A percentile compares a stretch with the other conserved stretches of the same genome.
These are phyloP conservation scores for Ceyx cyanopectus DNA, from an alignment of 2,113 vertebrate species.

Conservation along the genomic window DNA sequence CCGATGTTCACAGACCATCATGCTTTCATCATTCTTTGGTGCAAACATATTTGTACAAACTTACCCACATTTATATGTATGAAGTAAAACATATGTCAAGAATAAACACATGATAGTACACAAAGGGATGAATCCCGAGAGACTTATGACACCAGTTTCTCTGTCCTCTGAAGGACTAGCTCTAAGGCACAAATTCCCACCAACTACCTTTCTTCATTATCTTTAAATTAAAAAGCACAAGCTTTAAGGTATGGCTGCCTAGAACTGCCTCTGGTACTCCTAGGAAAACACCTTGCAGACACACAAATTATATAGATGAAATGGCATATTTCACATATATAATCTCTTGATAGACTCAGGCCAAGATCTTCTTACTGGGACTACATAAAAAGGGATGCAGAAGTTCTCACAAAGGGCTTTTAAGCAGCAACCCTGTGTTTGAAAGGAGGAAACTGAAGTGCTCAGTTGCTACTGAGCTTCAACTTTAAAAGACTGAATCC, in stretches of 20 bases:
- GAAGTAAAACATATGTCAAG: background rate
- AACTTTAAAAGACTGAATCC: background rate
- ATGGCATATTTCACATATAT: background rate
- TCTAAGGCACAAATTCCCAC: background rate
- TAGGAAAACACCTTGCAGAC: background rate
- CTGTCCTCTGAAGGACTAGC: background rate
- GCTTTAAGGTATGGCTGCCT: background rate
- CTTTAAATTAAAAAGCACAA: constrained; percentile 14
- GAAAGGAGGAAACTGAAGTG: constrained; percentile 7
- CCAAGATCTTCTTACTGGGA: background rate
- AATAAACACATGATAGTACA: background rate
- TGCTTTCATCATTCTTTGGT: background rate
- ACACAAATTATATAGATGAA: constrained; percentile 9
- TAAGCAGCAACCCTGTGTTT: background rate
- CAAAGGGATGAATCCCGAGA: background rate
- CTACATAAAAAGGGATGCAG: background rate
- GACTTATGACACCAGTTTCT: background rate
- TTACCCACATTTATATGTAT: background rate
- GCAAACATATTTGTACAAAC: background rate
- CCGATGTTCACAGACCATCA: background rate
- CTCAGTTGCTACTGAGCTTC: background rate
- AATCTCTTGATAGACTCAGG: background rate
- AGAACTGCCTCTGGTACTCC: background rate
- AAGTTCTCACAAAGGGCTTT: background rate
- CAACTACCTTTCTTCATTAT: background rate